phyloP scores from a whole-genome alignment of 2,113 vertebrate species.

The Nannospalax galili region DNA sequence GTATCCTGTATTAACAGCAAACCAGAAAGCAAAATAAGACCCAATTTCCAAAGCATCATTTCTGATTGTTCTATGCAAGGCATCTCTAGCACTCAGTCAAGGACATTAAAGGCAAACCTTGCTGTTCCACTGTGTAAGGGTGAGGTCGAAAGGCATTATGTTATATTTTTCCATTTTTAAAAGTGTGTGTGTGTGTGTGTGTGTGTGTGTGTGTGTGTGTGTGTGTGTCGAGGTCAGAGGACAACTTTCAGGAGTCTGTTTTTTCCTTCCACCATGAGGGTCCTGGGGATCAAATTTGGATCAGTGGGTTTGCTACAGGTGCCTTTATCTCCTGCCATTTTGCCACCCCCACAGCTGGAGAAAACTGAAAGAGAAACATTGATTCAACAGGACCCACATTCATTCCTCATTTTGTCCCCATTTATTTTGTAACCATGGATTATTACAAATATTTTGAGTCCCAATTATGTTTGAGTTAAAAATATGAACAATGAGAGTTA shows the following conservation, averaged over 20 bases:
- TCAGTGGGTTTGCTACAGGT: neutral
- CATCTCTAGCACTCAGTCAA: neutral
- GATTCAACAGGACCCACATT: neutral
- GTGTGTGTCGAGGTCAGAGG: neutral
- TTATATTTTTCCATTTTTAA: neutral
- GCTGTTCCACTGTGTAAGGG: neutral
- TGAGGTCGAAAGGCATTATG: neutral
- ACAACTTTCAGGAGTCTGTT: neutral
- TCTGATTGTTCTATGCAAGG: neutral
- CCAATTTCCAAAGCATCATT: neutral
- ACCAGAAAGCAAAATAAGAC: neutral
- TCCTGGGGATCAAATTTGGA: neutral
- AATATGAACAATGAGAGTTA: neutral
- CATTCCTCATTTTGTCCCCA: neutral
- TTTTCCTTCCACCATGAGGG: neutral
- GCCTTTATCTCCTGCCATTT: neutral
- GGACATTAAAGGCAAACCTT: neutral
- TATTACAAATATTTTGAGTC: neutral
- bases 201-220: neutral
- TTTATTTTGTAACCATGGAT: neutral
- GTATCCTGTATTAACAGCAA: neutral
- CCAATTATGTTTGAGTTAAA: neutral
- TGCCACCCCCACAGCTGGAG: neutral
- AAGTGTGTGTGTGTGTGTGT: neutral
- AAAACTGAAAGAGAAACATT: neutral